phyloP scores from a whole-genome alignment of 1,140 invertebrate species.

The Drosophila azteca region DNA sequence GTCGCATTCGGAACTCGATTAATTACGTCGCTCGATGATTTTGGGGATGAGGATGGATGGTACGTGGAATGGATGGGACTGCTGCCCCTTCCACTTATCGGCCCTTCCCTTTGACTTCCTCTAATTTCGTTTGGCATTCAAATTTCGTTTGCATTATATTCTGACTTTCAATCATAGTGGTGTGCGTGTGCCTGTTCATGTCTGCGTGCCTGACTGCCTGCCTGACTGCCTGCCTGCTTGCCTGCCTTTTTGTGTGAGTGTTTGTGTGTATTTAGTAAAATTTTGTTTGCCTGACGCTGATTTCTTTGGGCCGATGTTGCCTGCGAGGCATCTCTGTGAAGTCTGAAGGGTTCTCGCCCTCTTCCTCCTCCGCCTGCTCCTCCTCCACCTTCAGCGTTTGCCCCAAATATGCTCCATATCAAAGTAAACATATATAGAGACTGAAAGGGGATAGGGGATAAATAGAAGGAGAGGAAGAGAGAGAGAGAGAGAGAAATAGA shows the following conservation, averaged over 20 bases:
- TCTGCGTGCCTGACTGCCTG: conserved; percentile 1
- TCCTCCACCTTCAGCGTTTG: too few species aligned
- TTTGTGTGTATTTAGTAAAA: conserved; percentile 32
- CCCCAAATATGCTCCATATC: conserved; percentile 9
- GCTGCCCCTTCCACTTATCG: not conserved
- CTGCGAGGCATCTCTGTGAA: conserved; percentile 35
- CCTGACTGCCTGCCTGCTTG: not conserved
- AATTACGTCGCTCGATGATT: conserved; percentile 45
- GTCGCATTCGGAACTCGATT: conserved; percentile 50
- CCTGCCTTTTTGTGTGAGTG: not conserved
- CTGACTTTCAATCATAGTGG: conserved; percentile 16
- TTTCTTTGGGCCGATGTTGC: conserved; percentile 38
- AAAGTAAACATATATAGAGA: conserved; percentile 14
- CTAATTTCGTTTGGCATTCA: conserved; percentile 45
- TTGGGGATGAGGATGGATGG: not conserved
- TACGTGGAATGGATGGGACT: not conserved
- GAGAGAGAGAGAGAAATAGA: not conserved
- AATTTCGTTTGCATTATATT: conserved; percentile 28
- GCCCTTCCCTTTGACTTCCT: conserved; percentile 31
- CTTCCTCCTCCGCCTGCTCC: not conserved
- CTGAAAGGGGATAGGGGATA: not conserved
- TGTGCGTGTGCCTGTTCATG: conserved; percentile 7
- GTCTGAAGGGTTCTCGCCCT: conserved; percentile 21
- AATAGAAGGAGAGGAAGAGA: not conserved
- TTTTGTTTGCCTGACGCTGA: conserved; percentile 45